Evolutionary conservation across 2,113 vertebrate species (phyloP).

Genomic region (Dendropsophus ebraccatus): DNA sequence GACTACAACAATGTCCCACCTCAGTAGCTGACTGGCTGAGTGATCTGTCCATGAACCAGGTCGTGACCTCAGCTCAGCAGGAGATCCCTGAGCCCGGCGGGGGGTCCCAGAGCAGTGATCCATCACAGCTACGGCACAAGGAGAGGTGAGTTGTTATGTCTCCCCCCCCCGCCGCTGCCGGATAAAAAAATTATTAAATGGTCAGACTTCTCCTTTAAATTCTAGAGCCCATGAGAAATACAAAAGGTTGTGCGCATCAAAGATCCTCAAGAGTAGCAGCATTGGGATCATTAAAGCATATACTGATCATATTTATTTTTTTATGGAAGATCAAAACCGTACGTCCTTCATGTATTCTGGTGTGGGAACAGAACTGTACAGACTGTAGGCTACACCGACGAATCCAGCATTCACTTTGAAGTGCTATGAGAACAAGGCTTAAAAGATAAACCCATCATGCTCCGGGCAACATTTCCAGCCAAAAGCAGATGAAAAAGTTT

Average conservation of each 20-base stretch:
- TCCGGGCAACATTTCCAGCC: conserved; percentile 20
- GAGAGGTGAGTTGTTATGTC: no score
- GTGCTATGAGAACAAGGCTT: conserved; percentile 36
- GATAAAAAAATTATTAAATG: no score
- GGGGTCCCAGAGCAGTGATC: no score
- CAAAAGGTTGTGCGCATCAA: not conserved
- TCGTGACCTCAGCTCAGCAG: no score
- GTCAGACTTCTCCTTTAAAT: no score
- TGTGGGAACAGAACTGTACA: conserved; percentile 34
- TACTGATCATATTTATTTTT: conserved; percentile 43
- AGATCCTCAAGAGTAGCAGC: not conserved
- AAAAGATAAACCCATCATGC: conserved; percentile 45
- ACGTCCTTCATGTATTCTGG: not conserved
- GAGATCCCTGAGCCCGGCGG: no score
- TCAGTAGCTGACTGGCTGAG: no score
- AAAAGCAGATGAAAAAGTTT: conserved; percentile 13
- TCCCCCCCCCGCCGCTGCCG: no score
- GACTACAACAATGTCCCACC: no score
- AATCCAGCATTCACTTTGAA: conserved; percentile 50
- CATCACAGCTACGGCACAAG: no score
- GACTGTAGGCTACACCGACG: conserved; percentile 23
- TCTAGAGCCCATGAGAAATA: not conserved
- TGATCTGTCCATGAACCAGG: no score
- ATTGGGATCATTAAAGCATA: not conserved
- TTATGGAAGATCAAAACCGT: conserved; percentile 16